Evolutionary conservation across 2,797 vertebrate species (phyloP).

Genomic region (Melanotaenia boesemani): DNA sequence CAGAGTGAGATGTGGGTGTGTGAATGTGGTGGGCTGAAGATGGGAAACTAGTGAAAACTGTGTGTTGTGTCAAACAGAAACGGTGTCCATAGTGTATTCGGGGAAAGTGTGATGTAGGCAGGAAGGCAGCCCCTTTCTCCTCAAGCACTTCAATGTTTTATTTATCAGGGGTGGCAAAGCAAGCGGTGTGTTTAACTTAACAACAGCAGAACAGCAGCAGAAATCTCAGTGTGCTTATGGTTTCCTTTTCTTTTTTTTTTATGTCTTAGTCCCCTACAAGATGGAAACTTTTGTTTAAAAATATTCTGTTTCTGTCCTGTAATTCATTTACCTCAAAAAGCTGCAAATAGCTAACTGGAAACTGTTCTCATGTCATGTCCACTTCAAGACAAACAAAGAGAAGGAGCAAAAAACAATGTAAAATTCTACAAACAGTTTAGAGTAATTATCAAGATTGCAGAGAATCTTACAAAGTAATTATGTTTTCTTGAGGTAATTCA

Average conservation of each 20-base stretch:
- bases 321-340: constrained; percentile 61
- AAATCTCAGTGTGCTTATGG: constrained; percentile 55
- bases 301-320: constrained; percentile 34
- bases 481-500: constrained; percentile 53
- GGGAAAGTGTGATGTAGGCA: constrained; percentile 56
- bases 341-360: constrained; percentile 37
- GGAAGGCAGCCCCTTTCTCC: constrained; percentile 52
- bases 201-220: constrained; percentile 59
- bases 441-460: constrained; percentile 58
- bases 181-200: constrained; percentile 75
- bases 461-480: constrained; percentile 60
- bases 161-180: constrained; percentile 72
- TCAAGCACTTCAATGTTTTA: constrained; percentile 75
- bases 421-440: constrained; percentile 31
- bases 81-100: constrained; percentile 58
- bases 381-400: constrained; percentile 17
- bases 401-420: background rate
- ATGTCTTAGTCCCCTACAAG: background rate
- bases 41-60: constrained; percentile 25
- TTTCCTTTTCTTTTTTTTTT: constrained; percentile 23
- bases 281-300: constrained; percentile 57
- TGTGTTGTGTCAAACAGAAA: constrained; percentile 51
- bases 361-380: constrained; percentile 36
- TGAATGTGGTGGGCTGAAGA: constrained; percentile 23
- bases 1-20: constrained; percentile 7